Percentiles rank a stretch among this genome's conserved stretches.
Evolutionary conservation across 1,140 invertebrate genomes (phyloP).

Genomic region (Drosophila azteca): DNA sequence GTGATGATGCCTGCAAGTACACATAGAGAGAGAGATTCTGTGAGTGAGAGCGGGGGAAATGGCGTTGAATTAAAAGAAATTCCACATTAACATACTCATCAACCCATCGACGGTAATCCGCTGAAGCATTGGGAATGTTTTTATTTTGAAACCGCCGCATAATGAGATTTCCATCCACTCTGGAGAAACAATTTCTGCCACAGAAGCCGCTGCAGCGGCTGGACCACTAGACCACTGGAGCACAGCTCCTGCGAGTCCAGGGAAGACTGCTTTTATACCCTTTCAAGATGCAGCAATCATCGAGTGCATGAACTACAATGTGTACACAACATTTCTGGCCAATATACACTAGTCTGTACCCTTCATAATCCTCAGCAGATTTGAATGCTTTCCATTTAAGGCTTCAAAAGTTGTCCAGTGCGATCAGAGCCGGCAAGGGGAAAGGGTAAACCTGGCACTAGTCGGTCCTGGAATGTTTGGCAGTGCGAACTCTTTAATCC

Average conservation of each 20-base stretch:
- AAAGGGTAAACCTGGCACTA: too few species aligned
- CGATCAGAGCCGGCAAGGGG: neutral
- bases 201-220: too few species aligned
- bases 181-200: neutral
- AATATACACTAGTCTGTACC: too few species aligned
- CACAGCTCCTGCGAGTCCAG: neutral
- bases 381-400: too few species aligned
- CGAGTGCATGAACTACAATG: too few species aligned
- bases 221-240: neutral
- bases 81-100: conserved; percentile 27
- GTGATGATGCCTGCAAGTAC: neutral
- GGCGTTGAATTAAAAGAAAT: conserved; percentile 24
- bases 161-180: conserved; percentile 14
- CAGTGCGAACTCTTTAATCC: neutral
- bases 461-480: too few species aligned
- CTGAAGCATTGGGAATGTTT: conserved; percentile 7
- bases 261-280: neutral
- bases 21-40: neutral
- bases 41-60: neutral
- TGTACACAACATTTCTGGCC: too few species aligned
- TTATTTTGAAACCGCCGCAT: neutral
- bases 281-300: too few species aligned
- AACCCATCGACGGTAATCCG: too few species aligned
- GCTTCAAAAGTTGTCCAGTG: neutral
- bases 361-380: too few species aligned